Evolutionary conservation across 1,140 invertebrate species (phyloP), one percentile per base, ranked within the genome.

Genomic region (Drosophila ogumai): DNA sequence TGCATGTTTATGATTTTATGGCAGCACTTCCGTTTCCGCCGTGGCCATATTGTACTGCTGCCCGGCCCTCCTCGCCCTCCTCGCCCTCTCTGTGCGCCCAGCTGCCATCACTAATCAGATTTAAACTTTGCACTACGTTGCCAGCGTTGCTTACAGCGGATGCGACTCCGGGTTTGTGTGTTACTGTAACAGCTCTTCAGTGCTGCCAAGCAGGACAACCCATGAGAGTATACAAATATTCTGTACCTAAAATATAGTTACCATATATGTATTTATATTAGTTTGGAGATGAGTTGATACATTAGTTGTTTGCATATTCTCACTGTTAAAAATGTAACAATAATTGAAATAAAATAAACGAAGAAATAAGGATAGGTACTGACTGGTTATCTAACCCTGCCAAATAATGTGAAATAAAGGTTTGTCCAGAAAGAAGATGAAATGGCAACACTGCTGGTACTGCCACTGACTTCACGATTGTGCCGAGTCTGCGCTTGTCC

Each of bases 1-100:
- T 90, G 85, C 85, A 90, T 90, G 85, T 86, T 90, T 90, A 90
- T 90, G 85, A 90, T 90, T 90, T 90, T 90, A 90, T 90, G 85
- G 86, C 85, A 86, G 78, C 85, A 90, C 85, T 90, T 90, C 85
- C 85, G 85, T 81, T 90, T 90, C 86, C 85, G 85, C 69, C 75
- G 60, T 75, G 77, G 76, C 73, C 65, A 84, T 84, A 81, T 79
- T 87, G 82, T 86, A 46, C 41, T 31, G 50, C 57, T 38, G 57
- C 55, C 34, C 38, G 28, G 34, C 28, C 46, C 12, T 5, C 32
- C 28, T 36, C 25, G 34, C 28, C 46, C 12, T 5, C 32, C 28
- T 36, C 25, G 25, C 19, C 28, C 40, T 19, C 22, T 31, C 55
- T 25, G 59, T 38, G 32, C 3, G 32, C 41, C 46, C 57, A 25